These are phyloP conservation scores for Pocillopora meandrina DNA, from an alignment of 92 coral and sea anemone genomes.

Conservation along the genomic window DNA sequence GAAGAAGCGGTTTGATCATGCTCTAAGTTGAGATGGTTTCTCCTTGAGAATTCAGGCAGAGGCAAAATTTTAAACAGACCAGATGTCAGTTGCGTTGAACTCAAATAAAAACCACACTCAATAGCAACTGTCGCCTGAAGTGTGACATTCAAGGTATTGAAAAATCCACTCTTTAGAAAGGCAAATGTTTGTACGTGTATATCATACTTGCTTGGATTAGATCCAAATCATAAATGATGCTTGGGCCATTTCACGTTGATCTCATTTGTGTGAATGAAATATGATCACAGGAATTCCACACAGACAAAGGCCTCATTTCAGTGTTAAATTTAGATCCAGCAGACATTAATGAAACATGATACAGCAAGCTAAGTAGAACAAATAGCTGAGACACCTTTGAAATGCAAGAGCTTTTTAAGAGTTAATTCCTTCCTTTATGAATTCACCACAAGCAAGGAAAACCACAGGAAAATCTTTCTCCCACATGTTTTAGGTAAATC, in stretches of 20 bases:
- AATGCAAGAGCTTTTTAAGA: not conserved
- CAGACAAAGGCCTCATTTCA: conserved; percentile 21
- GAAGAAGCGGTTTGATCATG: conserved; percentile 47
- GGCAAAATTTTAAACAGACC: not conserved
- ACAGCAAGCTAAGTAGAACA: not conserved
- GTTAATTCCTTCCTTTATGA: conserved; percentile 16
- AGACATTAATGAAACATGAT: conserved; percentile 34
- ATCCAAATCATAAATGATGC: conserved; percentile 17
- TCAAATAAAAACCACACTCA: conserved; percentile 12
- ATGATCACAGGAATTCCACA: conserved; percentile 35
- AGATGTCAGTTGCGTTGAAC: not conserved
- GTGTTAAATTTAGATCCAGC: conserved; percentile 31
- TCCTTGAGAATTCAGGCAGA: conserved; percentile 6
- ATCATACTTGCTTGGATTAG: conserved; percentile 26
- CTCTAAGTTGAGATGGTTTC: conserved; percentile 18
- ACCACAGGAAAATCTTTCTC: conserved; percentile 14
- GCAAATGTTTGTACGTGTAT: conserved; percentile 8
- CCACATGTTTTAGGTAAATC: conserved; percentile 4
- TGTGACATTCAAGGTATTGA: conserved; percentile 2
- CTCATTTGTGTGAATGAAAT: conserved; percentile 39
- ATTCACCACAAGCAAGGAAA: not conserved
- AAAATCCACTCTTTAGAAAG: conserved; percentile 12
- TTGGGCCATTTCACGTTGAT: conserved; percentile 16
- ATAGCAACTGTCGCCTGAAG: not conserved
- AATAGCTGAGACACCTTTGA: not conserved